phyloP scores from a whole-genome alignment of 2,888 invertebrate species.

The Platerodrilus igneus region DNA sequence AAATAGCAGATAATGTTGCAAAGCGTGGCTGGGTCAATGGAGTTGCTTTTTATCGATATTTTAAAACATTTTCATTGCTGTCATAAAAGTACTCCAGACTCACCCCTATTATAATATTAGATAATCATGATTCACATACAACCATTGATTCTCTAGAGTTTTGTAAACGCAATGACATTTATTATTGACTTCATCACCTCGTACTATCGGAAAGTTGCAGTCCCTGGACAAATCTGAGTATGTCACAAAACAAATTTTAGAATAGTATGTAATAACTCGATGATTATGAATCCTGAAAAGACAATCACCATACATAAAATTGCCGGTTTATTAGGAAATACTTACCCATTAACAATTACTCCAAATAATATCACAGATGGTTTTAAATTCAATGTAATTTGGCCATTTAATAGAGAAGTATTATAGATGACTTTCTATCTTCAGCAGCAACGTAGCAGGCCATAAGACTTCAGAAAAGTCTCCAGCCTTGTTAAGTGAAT shows the following conservation, averaged over 20 bases:
- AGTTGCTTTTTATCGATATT: conserved; percentile 22
- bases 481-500: too few species aligned
- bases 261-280: neutral
- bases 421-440: too few species aligned
- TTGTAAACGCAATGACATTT: conserved; percentile 14
- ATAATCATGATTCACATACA: conserved; percentile 22
- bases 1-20: conserved; percentile 26
- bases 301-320: conserved; percentile 8
- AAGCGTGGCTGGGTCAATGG: conserved; percentile 33
- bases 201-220: conserved; percentile 20
- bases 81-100: conserved; percentile 10
- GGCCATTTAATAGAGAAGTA: too few species aligned
- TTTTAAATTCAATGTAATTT: neutral
- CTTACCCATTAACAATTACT: neutral
- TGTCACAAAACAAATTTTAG: conserved; percentile 14
- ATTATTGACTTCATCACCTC: conserved; percentile 15
- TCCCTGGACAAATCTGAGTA: conserved; percentile 19
- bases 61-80: conserved; percentile 23
- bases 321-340: neutral
- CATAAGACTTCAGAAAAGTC: too few species aligned
- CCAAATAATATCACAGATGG: neutral
- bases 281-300: neutral
- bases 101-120: conserved; percentile 15
- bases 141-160: conserved; percentile 15
- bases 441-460: too few species aligned